phyloP scores from a whole-genome alignment of 2,888 invertebrate genomes.

The Callyntrura guangdongensis region DNA sequence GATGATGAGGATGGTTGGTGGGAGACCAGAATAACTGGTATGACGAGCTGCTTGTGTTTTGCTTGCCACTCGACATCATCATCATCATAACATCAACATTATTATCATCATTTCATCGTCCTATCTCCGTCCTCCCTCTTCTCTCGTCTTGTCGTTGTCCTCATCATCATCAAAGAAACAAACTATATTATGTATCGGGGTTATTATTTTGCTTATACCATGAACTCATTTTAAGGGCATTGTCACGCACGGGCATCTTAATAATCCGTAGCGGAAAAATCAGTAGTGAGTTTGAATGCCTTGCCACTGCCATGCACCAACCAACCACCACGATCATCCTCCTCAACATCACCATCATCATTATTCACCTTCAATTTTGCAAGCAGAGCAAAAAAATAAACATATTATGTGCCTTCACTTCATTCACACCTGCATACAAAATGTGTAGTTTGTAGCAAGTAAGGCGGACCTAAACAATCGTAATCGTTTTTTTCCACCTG shows the following conservation, averaged over 20 bases:
- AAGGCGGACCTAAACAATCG: conserved; percentile 38
- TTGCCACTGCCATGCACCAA: conserved; percentile 36
- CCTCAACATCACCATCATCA: conserved; percentile 2
- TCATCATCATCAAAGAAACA: conserved; percentile 60
- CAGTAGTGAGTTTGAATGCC: background rate
- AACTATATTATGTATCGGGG: conserved; percentile 19
- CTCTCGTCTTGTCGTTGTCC: conserved; percentile 68
- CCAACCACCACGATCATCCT: conserved; percentile 10
- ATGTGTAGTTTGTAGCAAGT: background rate
- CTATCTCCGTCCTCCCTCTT: conserved; percentile 44
- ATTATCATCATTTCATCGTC: conserved; percentile 57
- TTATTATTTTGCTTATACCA: conserved; percentile 8
- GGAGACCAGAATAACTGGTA: conserved; percentile 79
- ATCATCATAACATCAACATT: conserved; percentile 64
- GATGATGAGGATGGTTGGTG: conserved; percentile 50
- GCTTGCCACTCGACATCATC: conserved; percentile 69
- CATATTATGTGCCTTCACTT: background rate
- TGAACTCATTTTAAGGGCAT: conserved; percentile 46
- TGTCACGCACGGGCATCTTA: conserved; percentile 62
- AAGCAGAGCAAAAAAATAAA: conserved; percentile 35
- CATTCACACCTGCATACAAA: conserved; percentile 49
- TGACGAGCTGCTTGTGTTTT: conserved; percentile 57
- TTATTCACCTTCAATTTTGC: conserved; percentile 35
- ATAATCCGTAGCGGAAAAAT: conserved; percentile 38
- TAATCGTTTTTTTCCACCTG: conserved; percentile 26